Evolutionary conservation across 2,797 vertebrate genomes (phyloP), one percentile per base, ranked within the genome.

Genomic region (Momotus momota): DNA sequence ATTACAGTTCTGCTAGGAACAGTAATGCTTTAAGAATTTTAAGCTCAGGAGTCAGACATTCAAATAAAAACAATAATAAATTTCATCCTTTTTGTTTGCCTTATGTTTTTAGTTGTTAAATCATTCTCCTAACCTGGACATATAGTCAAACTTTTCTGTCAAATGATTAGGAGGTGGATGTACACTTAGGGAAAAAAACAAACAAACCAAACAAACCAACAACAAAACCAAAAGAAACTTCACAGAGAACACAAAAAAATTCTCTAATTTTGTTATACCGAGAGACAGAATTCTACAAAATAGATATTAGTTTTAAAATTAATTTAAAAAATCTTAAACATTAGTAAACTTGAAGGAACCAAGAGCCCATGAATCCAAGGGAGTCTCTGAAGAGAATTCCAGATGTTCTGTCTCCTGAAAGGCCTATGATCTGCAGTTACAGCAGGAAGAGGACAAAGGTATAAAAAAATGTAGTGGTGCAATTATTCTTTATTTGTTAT

Each of bases 1-100:
- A 95, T 93, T 96, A 92, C 22, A 57, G 45, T 77, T 70, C 67
- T 93, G 49, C 60, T 80, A 89, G 81, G 45, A 88, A 66, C 16
- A 57, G 26, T 80, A 80, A 43, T 87, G 33, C 27, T 46, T 67
- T 61, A 78, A 67, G 54, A 83, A 82, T 0, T 57, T 52, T 67
- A 82, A 83, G 29, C 60, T 90, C 64, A 74, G 46, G 64, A 92
- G 21, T 31, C 61, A 87, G 83, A 45, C 35, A 77, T 84, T 55
- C 23, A 38, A 74, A 85, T 73, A 77, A 94, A 84, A 93, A 81
- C 17, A 82, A 88, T 25, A 80, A 86, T 70, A 45, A 81, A 52
- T 87, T 73, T 62, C 0, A 3, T 70, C 38, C 7, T 66, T 86
- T 73, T 82, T 73, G 15, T 90, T 92, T 91, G 45, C 45, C n/a